These are phyloP conservation scores for Engystomops pustulosus DNA, from an alignment of 2,113 vertebrate species.

Conservation along the genomic window DNA sequence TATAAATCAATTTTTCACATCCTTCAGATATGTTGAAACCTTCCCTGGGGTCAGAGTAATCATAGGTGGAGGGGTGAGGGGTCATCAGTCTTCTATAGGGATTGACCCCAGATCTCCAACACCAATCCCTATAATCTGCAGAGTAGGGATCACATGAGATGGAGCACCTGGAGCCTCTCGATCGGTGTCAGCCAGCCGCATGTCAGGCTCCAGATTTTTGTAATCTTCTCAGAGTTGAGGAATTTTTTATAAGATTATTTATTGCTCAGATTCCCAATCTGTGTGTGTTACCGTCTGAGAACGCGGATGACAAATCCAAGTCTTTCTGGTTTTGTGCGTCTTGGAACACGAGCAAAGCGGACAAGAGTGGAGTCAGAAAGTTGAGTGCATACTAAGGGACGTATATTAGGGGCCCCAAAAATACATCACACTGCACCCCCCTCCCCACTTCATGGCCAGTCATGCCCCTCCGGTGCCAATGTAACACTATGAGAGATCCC, in stretches of 20 bases:
- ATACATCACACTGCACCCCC: background rate
- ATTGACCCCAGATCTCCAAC: too few species aligned
- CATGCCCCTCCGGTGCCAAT: too few species aligned
- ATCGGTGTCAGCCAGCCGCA: constrained; percentile 16
- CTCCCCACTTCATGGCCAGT: background rate
- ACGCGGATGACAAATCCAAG: constrained; percentile 9
- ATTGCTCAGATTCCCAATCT: background rate
- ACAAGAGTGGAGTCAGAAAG: background rate
- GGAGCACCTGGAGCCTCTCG: too few species aligned
- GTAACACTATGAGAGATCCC: too few species aligned
- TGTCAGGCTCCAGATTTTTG: constrained; percentile 34
- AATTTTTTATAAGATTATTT: background rate
- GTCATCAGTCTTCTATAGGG: too few species aligned
- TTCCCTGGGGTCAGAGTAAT: too few species aligned
- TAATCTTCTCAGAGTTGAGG: background rate
- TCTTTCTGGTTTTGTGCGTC: background rate
- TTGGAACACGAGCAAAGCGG: background rate
- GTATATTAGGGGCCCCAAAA: background rate
- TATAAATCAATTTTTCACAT: too few species aligned
- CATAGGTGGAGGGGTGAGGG: too few species aligned
- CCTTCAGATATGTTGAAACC: too few species aligned
- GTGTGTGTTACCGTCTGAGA: background rate
- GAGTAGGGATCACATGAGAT: too few species aligned
- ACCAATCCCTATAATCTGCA: too few species aligned
- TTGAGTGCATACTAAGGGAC: too few species aligned